A percentile compares a stretch with the other conserved stretches of the same genome.
Conservation (phyloP, 2,797 vertebrate species). For the Crocidura indochinensis region DNA sequence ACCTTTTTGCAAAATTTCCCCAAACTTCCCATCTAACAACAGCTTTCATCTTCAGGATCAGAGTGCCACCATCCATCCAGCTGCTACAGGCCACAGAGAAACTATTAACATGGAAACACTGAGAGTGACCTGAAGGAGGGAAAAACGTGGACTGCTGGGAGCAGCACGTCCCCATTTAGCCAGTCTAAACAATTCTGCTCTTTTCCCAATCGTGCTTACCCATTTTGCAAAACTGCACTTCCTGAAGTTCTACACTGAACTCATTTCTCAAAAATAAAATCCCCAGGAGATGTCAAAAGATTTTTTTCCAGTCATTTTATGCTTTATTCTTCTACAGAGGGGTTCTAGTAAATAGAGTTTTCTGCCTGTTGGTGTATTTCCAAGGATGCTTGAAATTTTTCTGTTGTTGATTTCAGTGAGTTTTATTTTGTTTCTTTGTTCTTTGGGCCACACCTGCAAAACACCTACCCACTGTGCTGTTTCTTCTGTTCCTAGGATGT, state of each 20-base stretch:
- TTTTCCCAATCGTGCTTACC: not conserved
- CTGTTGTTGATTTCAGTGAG: no score
- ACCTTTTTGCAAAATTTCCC: not conserved
- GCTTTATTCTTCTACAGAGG: not conserved
- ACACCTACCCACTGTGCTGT: no score
- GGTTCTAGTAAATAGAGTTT: not conserved
- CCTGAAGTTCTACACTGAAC: not conserved
- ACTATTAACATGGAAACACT: not conserved
- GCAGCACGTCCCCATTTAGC: no score
- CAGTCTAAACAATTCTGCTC: not conserved
- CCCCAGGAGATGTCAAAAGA: not conserved
- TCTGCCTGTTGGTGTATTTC: not conserved
- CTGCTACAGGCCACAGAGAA: not conserved
- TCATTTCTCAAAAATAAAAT: not conserved
- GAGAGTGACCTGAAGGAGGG: not conserved
- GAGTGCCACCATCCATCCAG: not conserved
- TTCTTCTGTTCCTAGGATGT: not conserved
- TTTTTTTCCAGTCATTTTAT: not conserved
- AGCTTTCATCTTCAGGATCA: not conserved
- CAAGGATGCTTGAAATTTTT: not conserved
- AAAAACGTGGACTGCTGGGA: fast-evolving
- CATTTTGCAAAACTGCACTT: no score
- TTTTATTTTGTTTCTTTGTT: no score
- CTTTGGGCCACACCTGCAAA: no score
- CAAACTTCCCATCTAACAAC: not conserved